Percentiles rank a stretch among this genome's conserved stretches.
These are phyloP conservation scores for Physeter macrocephalus DNA, from an alignment of 2,113 vertebrate species.

Conservation along the genomic window DNA sequence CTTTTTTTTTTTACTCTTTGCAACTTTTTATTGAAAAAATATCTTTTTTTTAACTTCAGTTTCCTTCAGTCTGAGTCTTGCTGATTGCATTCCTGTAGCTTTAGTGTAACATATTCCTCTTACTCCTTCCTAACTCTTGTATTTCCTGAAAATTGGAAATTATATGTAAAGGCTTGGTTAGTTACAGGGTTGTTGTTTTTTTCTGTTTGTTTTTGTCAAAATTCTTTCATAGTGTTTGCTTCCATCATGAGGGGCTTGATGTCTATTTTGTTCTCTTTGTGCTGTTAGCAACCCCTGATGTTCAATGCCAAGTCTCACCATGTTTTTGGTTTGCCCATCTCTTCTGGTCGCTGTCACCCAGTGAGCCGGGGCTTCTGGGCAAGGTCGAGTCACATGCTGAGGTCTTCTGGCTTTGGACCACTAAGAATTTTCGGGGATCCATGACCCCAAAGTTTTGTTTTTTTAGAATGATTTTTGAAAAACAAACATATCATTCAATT, in stretches of 20 bases:
- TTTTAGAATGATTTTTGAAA: background rate
- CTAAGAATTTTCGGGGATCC: background rate
- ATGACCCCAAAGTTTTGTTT: background rate
- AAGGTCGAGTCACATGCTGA: background rate
- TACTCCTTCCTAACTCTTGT: background rate
- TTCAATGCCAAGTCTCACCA: background rate
- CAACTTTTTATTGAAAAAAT: background rate
- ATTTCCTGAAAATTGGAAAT: background rate
- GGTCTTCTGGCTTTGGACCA: background rate
- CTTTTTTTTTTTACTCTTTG: background rate
- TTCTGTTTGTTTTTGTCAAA: background rate
- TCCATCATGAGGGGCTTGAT: background rate
- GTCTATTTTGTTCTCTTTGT: background rate
- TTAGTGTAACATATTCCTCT: background rate
- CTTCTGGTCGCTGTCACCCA: background rate
- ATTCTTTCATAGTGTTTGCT: background rate
- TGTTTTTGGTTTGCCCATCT: background rate
- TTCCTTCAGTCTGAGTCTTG: background rate
- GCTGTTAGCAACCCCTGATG: background rate
- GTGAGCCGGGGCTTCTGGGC: background rate
- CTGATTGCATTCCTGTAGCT: background rate
- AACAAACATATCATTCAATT: background rate
- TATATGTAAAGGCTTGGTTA: background rate
- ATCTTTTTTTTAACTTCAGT: background rate
- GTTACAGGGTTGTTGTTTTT: background rate